A percentile compares a stretch with the other conserved stretches of the same genome.
These are phyloP conservation scores for Pseudochromis fuscus DNA, from an alignment of 2,797 vertebrate species.

Conservation along the genomic window DNA sequence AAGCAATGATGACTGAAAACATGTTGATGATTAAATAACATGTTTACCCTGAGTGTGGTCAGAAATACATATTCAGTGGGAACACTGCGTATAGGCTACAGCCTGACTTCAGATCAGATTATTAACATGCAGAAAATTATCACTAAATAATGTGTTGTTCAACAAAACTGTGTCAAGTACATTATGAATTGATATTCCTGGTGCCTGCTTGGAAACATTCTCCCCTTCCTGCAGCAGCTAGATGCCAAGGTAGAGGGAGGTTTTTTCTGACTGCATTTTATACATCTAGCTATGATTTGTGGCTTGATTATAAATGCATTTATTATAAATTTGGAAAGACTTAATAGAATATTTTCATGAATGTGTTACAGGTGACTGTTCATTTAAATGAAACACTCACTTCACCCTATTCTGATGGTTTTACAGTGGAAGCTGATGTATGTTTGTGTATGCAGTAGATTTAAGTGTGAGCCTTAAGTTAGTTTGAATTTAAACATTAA, in stretches of 20 bases:
- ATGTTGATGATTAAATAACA: constrained; percentile 82
- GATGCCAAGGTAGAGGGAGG: constrained; percentile 60
- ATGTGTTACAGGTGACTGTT: constrained; percentile 8
- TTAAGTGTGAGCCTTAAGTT: no score
- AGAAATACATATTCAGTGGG: constrained; percentile 85
- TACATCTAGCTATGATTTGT: constrained; percentile 11
- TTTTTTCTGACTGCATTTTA: constrained; percentile 19
- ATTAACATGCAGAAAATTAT: constrained; percentile 82
- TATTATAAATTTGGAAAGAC: constrained; percentile 4
- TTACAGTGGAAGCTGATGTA: background rate
- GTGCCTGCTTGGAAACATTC: constrained; percentile 48
- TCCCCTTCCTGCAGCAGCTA: constrained; percentile 43
- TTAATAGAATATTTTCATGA: background rate
- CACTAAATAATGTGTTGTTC: constrained; percentile 84
- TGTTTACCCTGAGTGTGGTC: constrained; percentile 78
- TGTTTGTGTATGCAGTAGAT: no score
- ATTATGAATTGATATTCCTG: constrained; percentile 84
- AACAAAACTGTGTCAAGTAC: constrained; percentile 85
- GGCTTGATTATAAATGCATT: constrained; percentile 12
- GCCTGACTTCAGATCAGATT: constrained; percentile 79
- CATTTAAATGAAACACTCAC: constrained; percentile 8
- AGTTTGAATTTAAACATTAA: no score
- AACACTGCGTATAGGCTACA: constrained; percentile 79
- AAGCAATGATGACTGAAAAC: constrained; percentile 75
- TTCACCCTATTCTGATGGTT: background rate